phyloP scores from a whole-genome alignment of 2,797 vertebrate genomes.

The Bradypodion pumilum region DNA sequence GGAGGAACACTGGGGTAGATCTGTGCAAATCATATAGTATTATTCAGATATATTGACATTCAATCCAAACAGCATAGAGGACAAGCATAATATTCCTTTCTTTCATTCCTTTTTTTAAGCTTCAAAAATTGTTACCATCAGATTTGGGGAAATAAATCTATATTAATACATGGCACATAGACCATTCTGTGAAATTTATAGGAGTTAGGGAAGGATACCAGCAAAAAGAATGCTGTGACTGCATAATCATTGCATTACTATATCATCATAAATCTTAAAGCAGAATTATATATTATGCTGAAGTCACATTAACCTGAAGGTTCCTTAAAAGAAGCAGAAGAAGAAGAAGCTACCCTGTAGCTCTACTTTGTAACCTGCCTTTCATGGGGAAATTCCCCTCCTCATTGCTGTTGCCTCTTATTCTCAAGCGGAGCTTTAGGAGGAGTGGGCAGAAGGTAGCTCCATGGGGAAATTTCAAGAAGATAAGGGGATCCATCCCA shows the following conservation, averaged over 20 bases:
- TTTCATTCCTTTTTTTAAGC: neutral
- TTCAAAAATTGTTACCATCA: neutral
- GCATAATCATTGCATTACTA: neutral
- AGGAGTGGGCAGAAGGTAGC: too few relatives aligned
- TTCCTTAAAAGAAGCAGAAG: too few relatives aligned
- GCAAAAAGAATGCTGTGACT: neutral
- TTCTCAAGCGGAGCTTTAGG: neutral
- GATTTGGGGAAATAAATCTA: conserved; percentile 19
- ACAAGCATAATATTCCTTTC: neutral
- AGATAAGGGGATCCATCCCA: too few relatives aligned
- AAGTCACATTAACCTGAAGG: neutral
- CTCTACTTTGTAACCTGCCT: neutral
- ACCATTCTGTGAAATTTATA: conserved; percentile 8
- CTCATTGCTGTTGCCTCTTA: neutral
- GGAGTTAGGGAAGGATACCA: conserved; percentile 18
- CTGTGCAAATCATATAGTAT: neutral
- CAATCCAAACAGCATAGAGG: neutral
- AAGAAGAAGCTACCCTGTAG: too few relatives aligned
- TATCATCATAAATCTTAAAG: neutral
- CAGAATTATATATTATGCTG: neutral
- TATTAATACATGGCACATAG: neutral
- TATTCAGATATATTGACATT: conserved; percentile 9
- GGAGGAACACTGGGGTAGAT: neutral
- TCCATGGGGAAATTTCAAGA: too few relatives aligned
- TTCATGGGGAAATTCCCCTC: neutral